phyloP scores from a whole-genome alignment of 2,888 invertebrate species.

The Plusia festucae region DNA sequence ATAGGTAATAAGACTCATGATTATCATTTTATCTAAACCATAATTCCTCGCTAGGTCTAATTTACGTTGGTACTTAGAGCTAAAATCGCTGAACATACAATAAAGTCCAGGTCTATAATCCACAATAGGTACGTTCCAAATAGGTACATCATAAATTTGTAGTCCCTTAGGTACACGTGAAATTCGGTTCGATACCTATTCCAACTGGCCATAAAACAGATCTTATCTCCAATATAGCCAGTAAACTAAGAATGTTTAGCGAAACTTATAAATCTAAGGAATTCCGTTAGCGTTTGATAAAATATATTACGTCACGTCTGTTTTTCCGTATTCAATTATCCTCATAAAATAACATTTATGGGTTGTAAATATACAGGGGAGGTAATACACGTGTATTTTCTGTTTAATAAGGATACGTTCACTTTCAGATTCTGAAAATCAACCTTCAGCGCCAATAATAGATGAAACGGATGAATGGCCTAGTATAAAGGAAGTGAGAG shows the following conservation, averaged over 20 bases:
- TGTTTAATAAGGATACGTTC: conserved; percentile 10
- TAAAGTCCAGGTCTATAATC: conserved; percentile 8
- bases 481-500: conserved; percentile 84
- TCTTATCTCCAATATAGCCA: conserved; percentile 7
- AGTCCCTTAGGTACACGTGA: conserved; percentile 8
- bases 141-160: conserved; percentile 10
- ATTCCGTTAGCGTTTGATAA: conserved; percentile 5
- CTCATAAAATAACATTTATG: conserved; percentile 5
- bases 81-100: conserved; percentile 1
- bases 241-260: conserved; percentile 10
- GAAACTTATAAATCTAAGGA: conserved; percentile 3
- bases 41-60: not conserved
- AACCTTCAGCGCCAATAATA: conserved; percentile 68
- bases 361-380: not conserved
- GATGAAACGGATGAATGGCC: conserved; percentile 85
- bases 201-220: conserved; percentile 8
- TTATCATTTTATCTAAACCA: not conserved
- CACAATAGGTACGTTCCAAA: conserved; percentile 7
- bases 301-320: not conserved
- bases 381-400: not conserved
- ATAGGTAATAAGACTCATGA: not conserved
- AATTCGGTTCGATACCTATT: conserved; percentile 20
- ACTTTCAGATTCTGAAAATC: conserved; percentile 77
- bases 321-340: conserved; percentile 1
- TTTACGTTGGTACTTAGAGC: conserved; percentile 6